phyloP scores from a whole-genome alignment of 2,797 vertebrate species.

The Fringilla coelebs region DNA sequence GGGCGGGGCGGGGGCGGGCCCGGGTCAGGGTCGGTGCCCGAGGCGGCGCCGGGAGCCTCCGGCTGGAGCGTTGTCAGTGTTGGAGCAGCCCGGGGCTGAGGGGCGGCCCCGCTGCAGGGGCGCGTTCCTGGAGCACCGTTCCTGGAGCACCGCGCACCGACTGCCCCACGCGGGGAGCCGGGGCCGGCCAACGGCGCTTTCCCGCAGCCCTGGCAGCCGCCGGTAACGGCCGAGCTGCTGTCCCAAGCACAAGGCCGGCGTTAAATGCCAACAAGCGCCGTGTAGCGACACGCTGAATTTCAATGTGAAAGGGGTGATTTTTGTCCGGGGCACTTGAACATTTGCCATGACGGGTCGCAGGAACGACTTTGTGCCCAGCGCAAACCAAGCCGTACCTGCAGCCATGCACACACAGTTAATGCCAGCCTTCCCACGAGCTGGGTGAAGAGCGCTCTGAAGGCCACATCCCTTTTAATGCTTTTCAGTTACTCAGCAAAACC shows the following conservation, averaged over 20 bases:
- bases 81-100: no score
- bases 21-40: no score
- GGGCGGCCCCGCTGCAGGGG: no score
- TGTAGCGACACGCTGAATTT: not conserved
- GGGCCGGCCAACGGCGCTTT: no score
- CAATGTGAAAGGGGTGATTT: no score
- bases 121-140: no score
- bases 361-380: no score
- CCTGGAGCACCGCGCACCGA: not conserved
- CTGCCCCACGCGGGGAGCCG: not conserved
- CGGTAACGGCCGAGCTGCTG: not conserved
- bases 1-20: not conserved
- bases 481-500: not conserved
- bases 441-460: not conserved
- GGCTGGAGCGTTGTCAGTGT: fast-evolving
- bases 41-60: fast-evolving
- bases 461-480: not conserved
- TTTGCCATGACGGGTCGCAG: not conserved
- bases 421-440: fast-evolving
- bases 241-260: no score
- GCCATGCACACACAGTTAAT: fast-evolving
- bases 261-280: no score
- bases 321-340: not conserved
- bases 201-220: not conserved
- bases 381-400: fast-evolving